Percentiles rank a stretch among this genome's conserved stretches.
These are phyloP conservation scores for Apoda limacodes DNA, from an alignment of 2,888 invertebrate species.

Conservation along the genomic window DNA sequence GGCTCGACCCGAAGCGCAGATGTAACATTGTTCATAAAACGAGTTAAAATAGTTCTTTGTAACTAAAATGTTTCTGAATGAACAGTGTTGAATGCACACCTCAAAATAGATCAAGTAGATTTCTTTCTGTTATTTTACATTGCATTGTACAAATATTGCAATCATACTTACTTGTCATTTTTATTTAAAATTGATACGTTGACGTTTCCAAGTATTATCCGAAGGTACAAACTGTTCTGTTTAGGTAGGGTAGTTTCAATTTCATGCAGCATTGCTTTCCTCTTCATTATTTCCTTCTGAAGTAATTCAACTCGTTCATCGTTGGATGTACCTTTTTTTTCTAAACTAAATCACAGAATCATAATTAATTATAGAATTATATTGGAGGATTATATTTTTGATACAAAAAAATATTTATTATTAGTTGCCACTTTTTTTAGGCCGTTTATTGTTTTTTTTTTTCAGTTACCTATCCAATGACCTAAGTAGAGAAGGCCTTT, in stretches of 20 bases:
- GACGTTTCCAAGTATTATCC: slow-evolving; percentile 96
- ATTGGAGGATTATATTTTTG: no score
- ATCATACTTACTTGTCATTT: slow-evolving; percentile 89
- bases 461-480: no score
- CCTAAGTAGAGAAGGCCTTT: no score
- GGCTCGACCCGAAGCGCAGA: no score
- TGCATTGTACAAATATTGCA: background rate
- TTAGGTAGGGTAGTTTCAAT: slow-evolving; percentile 95
- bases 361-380: no score
- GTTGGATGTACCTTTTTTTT: slow-evolving; percentile 54
- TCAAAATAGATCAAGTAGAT: no score
- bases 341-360: slow-evolving; percentile 48
- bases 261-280: slow-evolving; percentile 88
- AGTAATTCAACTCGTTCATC: slow-evolving; percentile 72
- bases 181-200: slow-evolving; percentile 98
- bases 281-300: slow-evolving; percentile 82
- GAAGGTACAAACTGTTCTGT: slow-evolving; percentile 86
- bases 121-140: no score
- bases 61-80: no score
- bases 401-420: slow-evolving; percentile 4
- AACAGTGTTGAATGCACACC: no score
- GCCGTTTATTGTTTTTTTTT: no score
- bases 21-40: no score
- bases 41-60: no score
- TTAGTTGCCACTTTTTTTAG: background rate